Evolutionary conservation across 2,113 vertebrate species (phyloP).

Genomic region (Vidua macroura): DNA sequence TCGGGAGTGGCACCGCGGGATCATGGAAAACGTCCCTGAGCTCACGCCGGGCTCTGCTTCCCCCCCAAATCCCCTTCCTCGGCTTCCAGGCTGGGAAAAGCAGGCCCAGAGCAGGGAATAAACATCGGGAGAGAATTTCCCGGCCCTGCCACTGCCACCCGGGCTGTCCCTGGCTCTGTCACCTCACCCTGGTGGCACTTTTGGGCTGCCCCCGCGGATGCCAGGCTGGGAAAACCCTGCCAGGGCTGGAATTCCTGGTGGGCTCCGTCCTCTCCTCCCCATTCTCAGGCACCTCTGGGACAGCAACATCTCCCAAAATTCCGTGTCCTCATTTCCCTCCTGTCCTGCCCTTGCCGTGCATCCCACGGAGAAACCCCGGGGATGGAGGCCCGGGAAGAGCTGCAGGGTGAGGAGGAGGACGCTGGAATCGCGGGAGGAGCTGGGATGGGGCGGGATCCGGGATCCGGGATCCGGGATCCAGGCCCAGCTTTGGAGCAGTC

Average conservation of each 20-base stretch:
- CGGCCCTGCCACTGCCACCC: fast-evolving
- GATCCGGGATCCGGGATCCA: no score
- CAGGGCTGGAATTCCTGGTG: not conserved
- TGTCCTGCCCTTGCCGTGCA: not conserved
- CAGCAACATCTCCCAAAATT: not conserved
- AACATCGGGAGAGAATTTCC: fast-evolving
- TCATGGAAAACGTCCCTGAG: fast-evolving
- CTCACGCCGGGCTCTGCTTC: not conserved
- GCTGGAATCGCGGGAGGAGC: not conserved
- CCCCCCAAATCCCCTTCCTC: fast-evolving
- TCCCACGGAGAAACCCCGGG: not conserved
- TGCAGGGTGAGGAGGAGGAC: no score
- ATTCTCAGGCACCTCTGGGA: not conserved
- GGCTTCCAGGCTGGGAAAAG: not conserved
- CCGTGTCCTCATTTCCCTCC: fast-evolving
- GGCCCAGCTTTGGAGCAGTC: not conserved
- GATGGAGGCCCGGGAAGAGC: not conserved
- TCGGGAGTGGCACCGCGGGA: not conserved
- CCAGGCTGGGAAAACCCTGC: not conserved
- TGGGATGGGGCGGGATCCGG: not conserved
- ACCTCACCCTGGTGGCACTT: not conserved
- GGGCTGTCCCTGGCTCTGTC: fast-evolving
- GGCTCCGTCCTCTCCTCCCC: not conserved
- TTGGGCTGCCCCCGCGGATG: not conserved
- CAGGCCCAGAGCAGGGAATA: not conserved